Evolutionary conservation across 2,113 vertebrate species (phyloP), one percentile per base, ranked within the genome.

Genomic region (Himantopus leucocephalus): DNA sequence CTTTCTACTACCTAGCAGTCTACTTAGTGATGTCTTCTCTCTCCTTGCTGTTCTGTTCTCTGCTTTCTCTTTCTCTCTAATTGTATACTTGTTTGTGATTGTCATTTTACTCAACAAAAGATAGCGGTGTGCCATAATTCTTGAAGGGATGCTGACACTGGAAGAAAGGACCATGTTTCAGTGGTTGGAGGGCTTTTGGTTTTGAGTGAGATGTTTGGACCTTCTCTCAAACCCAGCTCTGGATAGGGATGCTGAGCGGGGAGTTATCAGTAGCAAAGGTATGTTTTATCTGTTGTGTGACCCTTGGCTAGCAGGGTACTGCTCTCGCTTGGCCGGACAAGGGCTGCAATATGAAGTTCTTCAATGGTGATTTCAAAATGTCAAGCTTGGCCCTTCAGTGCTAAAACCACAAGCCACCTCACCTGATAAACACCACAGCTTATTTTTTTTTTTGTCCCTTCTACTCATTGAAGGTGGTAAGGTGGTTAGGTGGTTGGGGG

Each of bases 51-150:
- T 56, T 59, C 32, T 39, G 20, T 64, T 85, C 10, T 71, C 39
- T 50, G 19, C 34, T 86, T 73, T 87, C 26, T 27, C 13, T 74
- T 56, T 29, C 39, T 50, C 39, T 67, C 15, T 43, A 59, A 3
- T 2, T 30, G n/a, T 48, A 10, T 14, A 10, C 26, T 73, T 91
- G 21, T 39, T 70, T 41, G n/a, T 48, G 50, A 12, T 18, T 48
- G 29, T 55, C 41, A 29, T 85, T 29, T 45, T 45, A 37, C 24
- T 64, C 35, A 16, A 47, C 12, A 50, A 41, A 86, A 64, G 48
- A 12, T 0, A 27, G 16, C 17, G 15, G 13, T 0, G 0, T 14
- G 12, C n/a, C 11, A 10, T 64, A 22, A 79, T 32, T 48, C 30
- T 32, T 81, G 63, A 87, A 24, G 52, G 45, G 41, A 34, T 72